Percentiles rank a stretch among this genome's conserved stretches.
Conservation (phyloP, 1,140 invertebrate species). For the Euschistus heros region DNA sequence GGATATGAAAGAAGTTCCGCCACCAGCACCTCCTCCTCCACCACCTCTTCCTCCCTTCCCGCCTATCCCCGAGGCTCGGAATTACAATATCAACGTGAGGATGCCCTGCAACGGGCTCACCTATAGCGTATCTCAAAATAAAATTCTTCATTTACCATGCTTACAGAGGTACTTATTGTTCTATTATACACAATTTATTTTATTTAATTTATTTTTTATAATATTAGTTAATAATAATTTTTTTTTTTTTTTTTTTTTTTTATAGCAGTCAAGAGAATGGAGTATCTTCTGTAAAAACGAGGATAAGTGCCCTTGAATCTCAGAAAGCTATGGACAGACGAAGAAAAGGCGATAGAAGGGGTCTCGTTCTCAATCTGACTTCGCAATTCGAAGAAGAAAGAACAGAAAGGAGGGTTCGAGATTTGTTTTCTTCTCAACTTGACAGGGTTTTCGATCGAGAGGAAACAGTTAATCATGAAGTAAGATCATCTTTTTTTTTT, state of each 20-base stretch:
- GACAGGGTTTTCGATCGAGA: constrained; percentile 63
- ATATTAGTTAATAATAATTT: neutral
- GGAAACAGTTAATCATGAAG: constrained; percentile 31
- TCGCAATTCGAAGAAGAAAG: constrained; percentile 45
- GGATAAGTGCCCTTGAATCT: constrained; percentile 54
- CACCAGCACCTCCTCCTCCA: constrained; percentile 20
- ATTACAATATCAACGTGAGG: constrained; percentile 48
- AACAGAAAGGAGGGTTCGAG: constrained; percentile 37
- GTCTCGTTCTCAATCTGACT: constrained; percentile 52
- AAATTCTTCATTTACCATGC: constrained; percentile 62
- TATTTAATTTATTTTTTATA: constrained; percentile 9
- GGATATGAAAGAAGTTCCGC: constrained; percentile 9
- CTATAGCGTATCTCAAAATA: constrained; percentile 80
- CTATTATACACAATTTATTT: neutral
- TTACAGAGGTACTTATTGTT: constrained; percentile 8
- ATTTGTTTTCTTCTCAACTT: constrained; percentile 58
- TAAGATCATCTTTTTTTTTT: neutral
- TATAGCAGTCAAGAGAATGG: constrained; percentile 28
- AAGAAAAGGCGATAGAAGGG: constrained; percentile 38
- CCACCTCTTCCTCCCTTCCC: constrained; percentile 23
- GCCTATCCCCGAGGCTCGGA: constrained; percentile 42
- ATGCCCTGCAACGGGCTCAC: constrained; percentile 74
- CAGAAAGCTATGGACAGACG: constrained; percentile 1
- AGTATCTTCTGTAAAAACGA: constrained; percentile 45
- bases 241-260: constrained; percentile 15